phyloP scores from a whole-genome alignment of 1,140 invertebrate species.

The Orchesella cincta region DNA sequence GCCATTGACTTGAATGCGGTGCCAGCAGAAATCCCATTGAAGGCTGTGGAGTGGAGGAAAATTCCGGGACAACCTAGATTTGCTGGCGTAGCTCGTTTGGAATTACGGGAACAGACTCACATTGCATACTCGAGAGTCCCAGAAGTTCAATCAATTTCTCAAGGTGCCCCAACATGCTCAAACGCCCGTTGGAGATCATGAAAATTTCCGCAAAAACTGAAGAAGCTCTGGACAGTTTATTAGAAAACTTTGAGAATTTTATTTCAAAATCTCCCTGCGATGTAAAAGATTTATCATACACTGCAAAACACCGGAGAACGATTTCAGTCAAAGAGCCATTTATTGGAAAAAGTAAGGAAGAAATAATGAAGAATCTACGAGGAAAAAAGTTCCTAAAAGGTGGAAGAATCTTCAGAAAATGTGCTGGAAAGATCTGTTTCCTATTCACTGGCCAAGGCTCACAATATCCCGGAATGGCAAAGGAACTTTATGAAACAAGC shows the following conservation, averaged over 20 bases:
- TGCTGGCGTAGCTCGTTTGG: constrained; percentile 42
- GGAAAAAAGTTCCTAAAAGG: neutral
- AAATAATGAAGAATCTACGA: neutral
- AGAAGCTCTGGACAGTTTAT: neutral
- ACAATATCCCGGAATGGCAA: constrained; percentile 21
- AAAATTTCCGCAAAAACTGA: constrained; percentile 12
- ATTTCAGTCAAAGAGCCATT: neutral
- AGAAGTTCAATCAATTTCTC: no score
- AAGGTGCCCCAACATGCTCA: neutral
- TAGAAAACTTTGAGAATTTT: neutral
- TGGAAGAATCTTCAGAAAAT: neutral
- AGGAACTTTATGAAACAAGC: neutral
- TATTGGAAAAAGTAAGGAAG: neutral
- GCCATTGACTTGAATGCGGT: neutral
- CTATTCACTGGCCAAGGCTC: constrained; percentile 10
- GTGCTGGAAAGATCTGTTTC: constrained; percentile 18
- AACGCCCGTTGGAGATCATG: neutral
- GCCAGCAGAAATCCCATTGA: neutral
- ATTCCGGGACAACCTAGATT: neutral
- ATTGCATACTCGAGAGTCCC: constrained; percentile 36
- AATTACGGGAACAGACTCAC: constrained; percentile 42
- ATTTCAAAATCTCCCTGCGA: no score
- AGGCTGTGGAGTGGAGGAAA: neutral
- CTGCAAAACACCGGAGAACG: neutral
- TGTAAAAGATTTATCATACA: neutral